These are phyloP conservation scores for Cheilosia pagana DNA, from an alignment of 2,888 invertebrate genomes.

Conservation along the genomic window DNA sequence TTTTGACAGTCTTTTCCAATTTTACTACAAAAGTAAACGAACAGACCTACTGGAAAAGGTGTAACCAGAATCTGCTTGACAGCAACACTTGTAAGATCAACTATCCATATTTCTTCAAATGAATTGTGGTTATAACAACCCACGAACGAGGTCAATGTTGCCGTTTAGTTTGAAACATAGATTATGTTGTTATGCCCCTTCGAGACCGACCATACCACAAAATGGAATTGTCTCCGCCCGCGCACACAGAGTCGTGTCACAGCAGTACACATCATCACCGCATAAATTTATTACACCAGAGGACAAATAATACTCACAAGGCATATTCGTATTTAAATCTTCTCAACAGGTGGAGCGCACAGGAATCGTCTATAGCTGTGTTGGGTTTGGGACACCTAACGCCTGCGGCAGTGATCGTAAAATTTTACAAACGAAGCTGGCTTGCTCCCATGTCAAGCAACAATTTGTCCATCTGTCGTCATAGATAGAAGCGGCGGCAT, in stretches of 20 bases:
- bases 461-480: conserved; percentile 41
- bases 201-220: conserved; percentile 9
- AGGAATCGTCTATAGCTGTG: conserved; percentile 16
- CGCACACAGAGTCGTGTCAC: conserved; percentile 12
- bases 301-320: conserved; percentile 42
- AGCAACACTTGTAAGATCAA: conserved; percentile 1
- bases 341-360: conserved; percentile 45
- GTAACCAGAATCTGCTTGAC: conserved; percentile 3
- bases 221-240: background rate
- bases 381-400: too few relatives aligned
- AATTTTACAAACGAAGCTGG: conserved; percentile 22
- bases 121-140: background rate
- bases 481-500: conserved; percentile 21
- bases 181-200: background rate
- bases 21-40: too few relatives aligned
- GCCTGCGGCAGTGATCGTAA: conserved; percentile 31
- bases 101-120: background rate
- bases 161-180: background rate
- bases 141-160: conserved; percentile 4
- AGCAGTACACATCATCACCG: conserved; percentile 23
- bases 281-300: conserved; percentile 36
- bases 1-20: too few relatives aligned
- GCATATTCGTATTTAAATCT: conserved; percentile 1
- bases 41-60: too few relatives aligned
- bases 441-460: conserved; percentile 30